Evolutionary conservation across 2,888 invertebrate species (phyloP), one percentile per base, ranked within the genome.

Genomic region (Idaea aversata): DNA sequence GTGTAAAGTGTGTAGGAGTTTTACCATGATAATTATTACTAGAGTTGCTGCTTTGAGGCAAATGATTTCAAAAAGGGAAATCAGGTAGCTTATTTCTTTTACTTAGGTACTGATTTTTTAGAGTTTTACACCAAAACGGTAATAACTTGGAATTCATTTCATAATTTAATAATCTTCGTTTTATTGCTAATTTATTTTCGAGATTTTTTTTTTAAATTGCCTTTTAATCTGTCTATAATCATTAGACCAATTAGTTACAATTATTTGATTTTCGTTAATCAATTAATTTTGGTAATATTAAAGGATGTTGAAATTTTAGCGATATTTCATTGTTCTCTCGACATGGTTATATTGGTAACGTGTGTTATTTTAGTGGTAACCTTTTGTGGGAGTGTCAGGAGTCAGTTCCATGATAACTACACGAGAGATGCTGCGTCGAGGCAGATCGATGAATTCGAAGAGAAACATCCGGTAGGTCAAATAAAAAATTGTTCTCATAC

Each of bases 391-490:
- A 47, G 10, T 47, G 47, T 47, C 3, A 5, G 47, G 47, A 10
- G 47, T 47, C 47, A 47, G 7, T 47, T 47, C 47, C 6, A 47
- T 10, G 47, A 61, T 59, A 68, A 68, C 47, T 66, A 66, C 25
- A 72, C 72, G 4, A 61, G 69, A 15, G 66, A 69, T 25, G 60
- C 68, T 15, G 68, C 67, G 2, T 47, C 57, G 5, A 16, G 59
- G 59, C 59, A 59, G 10, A 25, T 59, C 4, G 16, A 34, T 25
- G 59, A 59, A 4, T 59, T 59, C 59, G 34, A 34, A 59, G 6
- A 13, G 13, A 5, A 59, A 5, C 59, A 59, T 34, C 59, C 59
- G 59, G 59, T 59, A 25, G 6, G 59, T 70, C 25, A 25, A 25
- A 25, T 25, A 25, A 25, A 25, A 25, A 25, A 25, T 25, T 1